Evolutionary conservation across 2,888 invertebrate genomes (phyloP), one percentile per base, ranked within the genome.

Genomic region (Pocota personata): DNA sequence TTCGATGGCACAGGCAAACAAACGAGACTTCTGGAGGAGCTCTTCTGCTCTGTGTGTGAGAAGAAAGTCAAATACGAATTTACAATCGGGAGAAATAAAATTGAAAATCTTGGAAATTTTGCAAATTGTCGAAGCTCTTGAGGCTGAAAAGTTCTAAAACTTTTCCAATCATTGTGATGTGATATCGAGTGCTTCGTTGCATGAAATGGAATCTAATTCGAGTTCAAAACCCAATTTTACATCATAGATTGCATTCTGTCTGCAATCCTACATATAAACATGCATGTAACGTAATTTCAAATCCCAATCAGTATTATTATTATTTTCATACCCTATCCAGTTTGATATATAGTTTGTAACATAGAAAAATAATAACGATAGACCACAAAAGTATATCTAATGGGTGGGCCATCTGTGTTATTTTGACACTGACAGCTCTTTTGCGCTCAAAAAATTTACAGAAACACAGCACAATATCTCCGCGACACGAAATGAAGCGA

Each of bases 141-240:
- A 35, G 82, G 66, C 64, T 66, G 14, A 5, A 30, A 77, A 60
- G 32, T 60, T 66, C 10, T 52, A 60, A 71, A 86, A 86, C 76
- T 86, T 86, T 86, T 86, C 40, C 86, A 86, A 86, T 86, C 82
- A 77, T 57, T 55, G 35, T 66, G 46, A 71, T 71, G 50, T 43
- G 64, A 43, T 57, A 46, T 35, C 12, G 24, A 14, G 27, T 19
- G 24, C 55, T 43, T n/a, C 16, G 62, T 14, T 35, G 46, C 48
- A 40, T 62, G 16, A 35, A 50, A 66, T 50, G 48, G 8, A 27
- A 43, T 62, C 43, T 43, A 55, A 55, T 58, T n/a, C 32, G 16
- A 64, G 62, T 32, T 64, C 30, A 3, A 46, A 37, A 66, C 6
- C 24, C 3, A 37, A 52, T 67, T 50, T 66, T 32, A 16, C 2